These are phyloP conservation scores for Chionodraco myersi DNA, from an alignment of 2,113 vertebrate species.

Conservation along the genomic window DNA sequence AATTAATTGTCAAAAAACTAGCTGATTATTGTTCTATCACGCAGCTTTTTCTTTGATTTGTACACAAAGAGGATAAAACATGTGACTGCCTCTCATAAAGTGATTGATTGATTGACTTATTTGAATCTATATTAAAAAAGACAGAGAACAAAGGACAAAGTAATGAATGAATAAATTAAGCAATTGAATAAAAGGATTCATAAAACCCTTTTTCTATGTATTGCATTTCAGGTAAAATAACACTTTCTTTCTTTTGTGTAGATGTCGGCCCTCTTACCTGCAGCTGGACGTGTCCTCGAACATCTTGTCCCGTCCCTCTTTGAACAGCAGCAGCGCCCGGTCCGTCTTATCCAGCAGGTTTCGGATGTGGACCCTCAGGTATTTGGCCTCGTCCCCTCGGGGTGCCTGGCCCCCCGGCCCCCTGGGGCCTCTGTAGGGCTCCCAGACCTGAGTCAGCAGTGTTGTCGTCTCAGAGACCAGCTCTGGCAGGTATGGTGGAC, in stretches of 20 bases:
- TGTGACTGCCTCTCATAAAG: background rate
- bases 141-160: background rate
- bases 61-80: background rate
- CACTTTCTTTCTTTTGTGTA: background rate
- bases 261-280: constrained; percentile 79
- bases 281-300: constrained; percentile 83
- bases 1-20: background rate
- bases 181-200: background rate
- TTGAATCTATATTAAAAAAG: background rate
- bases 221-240: background rate
- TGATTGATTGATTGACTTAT: background rate
- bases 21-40: background rate
- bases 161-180: background rate
- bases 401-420: background rate
- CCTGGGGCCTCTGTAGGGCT: constrained; percentile 57
- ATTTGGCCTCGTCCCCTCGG: constrained; percentile 72
- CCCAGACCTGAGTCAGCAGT: constrained; percentile 79
- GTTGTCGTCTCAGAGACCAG: constrained; percentile 76
- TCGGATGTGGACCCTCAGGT: constrained; percentile 79
- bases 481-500: constrained; percentile 86
- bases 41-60: background rate
- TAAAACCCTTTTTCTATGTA: background rate
- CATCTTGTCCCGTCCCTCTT: constrained; percentile 80
- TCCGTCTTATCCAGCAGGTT: constrained; percentile 87
- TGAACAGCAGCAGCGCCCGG: constrained; percentile 82